Percentiles rank a stretch among this genome's conserved stretches.
These are phyloP conservation scores for Caenorhabditis tropicalis DNA, from an alignment of 1,140 invertebrate species.

Conservation along the genomic window DNA sequence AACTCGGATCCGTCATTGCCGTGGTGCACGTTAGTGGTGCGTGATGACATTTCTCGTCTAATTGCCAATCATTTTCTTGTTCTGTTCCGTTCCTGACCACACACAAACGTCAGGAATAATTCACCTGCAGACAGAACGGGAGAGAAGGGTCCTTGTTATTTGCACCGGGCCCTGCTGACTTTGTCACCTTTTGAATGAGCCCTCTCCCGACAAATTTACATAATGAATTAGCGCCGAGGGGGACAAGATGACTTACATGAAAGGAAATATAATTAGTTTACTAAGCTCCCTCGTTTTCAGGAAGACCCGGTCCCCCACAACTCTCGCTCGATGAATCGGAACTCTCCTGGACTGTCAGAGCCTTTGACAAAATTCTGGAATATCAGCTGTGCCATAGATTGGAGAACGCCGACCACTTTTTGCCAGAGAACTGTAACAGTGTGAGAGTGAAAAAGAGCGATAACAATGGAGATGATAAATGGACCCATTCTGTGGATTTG, in stretches of 20 bases:
- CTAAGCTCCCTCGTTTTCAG: not conserved
- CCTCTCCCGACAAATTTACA: conserved; percentile 36
- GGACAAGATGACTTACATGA: conserved; percentile 9
- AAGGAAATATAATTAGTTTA: not conserved
- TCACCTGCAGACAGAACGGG: not conserved
- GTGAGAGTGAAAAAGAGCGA: conserved; percentile 44
- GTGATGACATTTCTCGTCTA: conserved; percentile 50
- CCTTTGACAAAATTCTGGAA: conserved; percentile 46
- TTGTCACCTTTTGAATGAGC: conserved; percentile 38
- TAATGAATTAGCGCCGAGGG: conserved; percentile 19
- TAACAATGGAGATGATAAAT: conserved; percentile 33
- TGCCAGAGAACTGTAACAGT: conserved; percentile 17
- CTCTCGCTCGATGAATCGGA: conserved; percentile 21
- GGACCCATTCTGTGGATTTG: not conserved
- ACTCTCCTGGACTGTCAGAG: conserved; percentile 47
- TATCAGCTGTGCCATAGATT: conserved; percentile 42
- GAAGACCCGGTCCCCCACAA: conserved; percentile 48
- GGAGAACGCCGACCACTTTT: conserved; percentile 42
- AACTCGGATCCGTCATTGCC: conserved; percentile 45
- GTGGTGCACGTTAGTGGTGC: conserved; percentile 52
- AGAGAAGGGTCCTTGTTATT: conserved; percentile 30
- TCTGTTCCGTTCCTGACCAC: conserved; percentile 5
- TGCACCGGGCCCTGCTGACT: conserved; percentile 35
- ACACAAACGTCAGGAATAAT: conserved; percentile 16
- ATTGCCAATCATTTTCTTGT: conserved; percentile 39